These are phyloP conservation scores for Ophion slaviceki DNA, from an alignment of 2,888 invertebrate species.

Conservation along the genomic window DNA sequence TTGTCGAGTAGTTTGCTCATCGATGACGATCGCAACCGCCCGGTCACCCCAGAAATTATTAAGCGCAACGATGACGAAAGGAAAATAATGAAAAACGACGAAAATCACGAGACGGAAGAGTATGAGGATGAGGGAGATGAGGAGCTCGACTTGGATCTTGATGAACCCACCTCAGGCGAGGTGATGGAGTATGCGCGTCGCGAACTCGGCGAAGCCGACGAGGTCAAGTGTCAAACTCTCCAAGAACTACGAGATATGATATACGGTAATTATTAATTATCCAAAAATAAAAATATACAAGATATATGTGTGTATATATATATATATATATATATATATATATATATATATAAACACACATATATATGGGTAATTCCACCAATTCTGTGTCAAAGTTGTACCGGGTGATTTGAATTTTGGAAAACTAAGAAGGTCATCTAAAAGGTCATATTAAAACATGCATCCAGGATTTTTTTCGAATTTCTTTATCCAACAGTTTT, in stretches of 20 bases:
- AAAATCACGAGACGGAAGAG: conserved; percentile 51
- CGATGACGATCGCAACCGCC: conserved; percentile 60
- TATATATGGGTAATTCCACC: too few species aligned
- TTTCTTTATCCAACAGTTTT: too few species aligned
- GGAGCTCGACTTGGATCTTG: conserved; percentile 87
- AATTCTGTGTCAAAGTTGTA: too few species aligned
- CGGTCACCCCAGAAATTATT: conserved; percentile 54
- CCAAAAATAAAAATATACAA: neutral
- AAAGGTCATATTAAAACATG: too few species aligned
- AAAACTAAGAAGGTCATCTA: too few species aligned
- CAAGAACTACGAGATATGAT: conserved; percentile 90
- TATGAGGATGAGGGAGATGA: conserved; percentile 84
- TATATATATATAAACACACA: too few species aligned
- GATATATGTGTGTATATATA: too few species aligned
- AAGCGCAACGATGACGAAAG: conserved; percentile 37
- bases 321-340: too few species aligned
- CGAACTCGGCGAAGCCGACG: conserved; percentile 89
- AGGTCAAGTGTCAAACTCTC: conserved; percentile 88
- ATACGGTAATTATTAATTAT: conserved; percentile 85
- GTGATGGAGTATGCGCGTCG: conserved; percentile 88
- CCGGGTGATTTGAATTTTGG: too few species aligned
- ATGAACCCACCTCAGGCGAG: conserved; percentile 88
- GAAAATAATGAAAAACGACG: conserved; percentile 29
- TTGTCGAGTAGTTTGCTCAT: conserved; percentile 57
- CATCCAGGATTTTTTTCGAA: too few species aligned